Base-by-base conservation (phyloP, 2,888 invertebrate genomes). In the Peribatodes rhomboidaria region DNA sequence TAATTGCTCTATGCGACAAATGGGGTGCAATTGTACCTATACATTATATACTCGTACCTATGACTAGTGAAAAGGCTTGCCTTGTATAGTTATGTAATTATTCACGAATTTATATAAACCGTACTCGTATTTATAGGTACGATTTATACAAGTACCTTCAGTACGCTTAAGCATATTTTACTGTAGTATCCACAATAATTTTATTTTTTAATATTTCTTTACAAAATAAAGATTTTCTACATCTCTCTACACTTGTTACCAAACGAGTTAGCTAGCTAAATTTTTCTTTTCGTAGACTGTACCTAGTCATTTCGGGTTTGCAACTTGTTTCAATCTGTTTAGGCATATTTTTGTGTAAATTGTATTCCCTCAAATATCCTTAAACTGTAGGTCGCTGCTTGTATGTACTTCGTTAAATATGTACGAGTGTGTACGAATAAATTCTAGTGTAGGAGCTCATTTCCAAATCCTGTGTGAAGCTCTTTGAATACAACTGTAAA, bases 1-100 rank as follows among this genome's bases (percentile, higher is more conserved):
- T 89, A 88, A 89, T 89, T 88, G 85, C 81, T 75, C 77, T 74
- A 79, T 84, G 74, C 72, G 73, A 68, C 73, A 71, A 76, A 76
- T 78, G 73, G 61, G 68, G 68, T 58, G 69, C 71, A 67, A 70
- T 56, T 65, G 68, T 65, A 55, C 65, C 67, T 64, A 55, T 18
- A 55, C 18, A 13, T 20, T 10, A 10, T 49, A 31, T 16, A 27
- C 27, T 27, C 9, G n/a, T 46, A 63, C 42, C 6, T 20, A 50
- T 54, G 14, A 9, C 31, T 35, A 39, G 35, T 16, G 27, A 47
- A 41, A 39, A 7, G 20, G 8, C 4, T 20, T 37, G 13, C 20
- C 8, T 20, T 35, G 9, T 50, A 18, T 46, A 20, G 10, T 18
- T 39, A 16, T 44, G 13, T 22, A 44, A 22, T 20, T 11, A 22